These are phyloP conservation scores for Lophius piscatorius DNA, from an alignment of 2,113 vertebrate genomes.

Conservation along the genomic window DNA sequence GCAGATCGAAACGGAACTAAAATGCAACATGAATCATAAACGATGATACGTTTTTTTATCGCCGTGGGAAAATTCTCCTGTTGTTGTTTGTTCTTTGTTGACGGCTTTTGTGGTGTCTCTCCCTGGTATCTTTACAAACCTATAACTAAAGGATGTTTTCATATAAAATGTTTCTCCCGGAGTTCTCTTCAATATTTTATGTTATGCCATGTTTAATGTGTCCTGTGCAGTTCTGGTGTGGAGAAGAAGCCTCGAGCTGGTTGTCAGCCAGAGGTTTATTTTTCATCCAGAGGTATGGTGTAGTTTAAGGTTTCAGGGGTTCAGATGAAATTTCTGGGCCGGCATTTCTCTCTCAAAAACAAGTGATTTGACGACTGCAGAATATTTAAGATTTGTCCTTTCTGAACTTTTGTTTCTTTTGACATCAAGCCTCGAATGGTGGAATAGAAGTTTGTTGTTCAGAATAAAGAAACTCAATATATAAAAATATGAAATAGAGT, in stretches of 20 bases:
- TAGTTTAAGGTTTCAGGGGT: no score
- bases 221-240: no score
- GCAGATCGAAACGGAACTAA: slow-evolving; percentile 26
- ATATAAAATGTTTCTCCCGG: no score
- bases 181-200: no score
- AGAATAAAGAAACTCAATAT: background rate
- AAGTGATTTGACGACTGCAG: background rate
- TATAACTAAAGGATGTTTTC: background rate
- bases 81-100: background rate
- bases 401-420: background rate
- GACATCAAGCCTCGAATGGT: background rate
- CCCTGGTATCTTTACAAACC: background rate
- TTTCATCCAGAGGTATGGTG: no score
- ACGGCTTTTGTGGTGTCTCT: background rate
- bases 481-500: no score
- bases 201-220: no score
- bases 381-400: background rate
- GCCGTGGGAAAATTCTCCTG: background rate
- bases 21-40: background rate
- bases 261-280: no score
- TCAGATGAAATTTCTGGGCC: no score
- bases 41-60: background rate
- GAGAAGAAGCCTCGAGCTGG: no score
- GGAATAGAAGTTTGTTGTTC: background rate
- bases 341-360: no score